Conservation (phyloP, 2,888 invertebrate genomes). For the Drepanosiphum platanoidis region DNA sequence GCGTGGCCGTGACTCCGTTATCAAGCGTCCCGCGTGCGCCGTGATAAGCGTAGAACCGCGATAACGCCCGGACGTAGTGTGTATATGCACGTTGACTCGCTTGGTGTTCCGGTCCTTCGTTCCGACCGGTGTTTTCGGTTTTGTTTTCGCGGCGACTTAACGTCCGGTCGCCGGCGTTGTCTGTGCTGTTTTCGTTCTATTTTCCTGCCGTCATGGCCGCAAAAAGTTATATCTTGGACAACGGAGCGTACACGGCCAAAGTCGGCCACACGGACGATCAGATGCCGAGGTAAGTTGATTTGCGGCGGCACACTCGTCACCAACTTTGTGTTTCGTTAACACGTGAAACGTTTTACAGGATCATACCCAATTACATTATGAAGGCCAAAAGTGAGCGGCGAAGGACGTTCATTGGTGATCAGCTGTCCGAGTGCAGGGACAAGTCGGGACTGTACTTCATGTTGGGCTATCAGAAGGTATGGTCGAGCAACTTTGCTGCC, state of each 20-base stretch:
- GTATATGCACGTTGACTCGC: no score
- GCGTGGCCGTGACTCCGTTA: neutral
- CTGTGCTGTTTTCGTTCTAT: neutral
- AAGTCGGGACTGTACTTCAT: constrained; percentile 94
- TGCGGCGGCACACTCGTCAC: neutral
- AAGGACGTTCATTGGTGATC: constrained; percentile 90
- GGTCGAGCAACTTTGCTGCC: no score
- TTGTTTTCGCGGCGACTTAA: no score
- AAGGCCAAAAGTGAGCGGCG: constrained; percentile 97
- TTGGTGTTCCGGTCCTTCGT: neutral
- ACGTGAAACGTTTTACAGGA: constrained; percentile 67
- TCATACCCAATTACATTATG: constrained; percentile 94
- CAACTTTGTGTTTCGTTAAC: no score
- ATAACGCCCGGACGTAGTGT: neutral
- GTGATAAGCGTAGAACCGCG: neutral
- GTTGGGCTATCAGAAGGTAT: constrained; percentile 86
- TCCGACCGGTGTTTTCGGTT: no score
- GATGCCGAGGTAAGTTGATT: constrained; percentile 73
- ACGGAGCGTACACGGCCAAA: constrained; percentile 89
- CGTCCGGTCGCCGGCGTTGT: neutral
- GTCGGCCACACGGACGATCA: constrained; percentile 79
- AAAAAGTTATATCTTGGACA: constrained; percentile 79
- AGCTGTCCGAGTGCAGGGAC: constrained; percentile 96
- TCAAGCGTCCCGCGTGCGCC: neutral
- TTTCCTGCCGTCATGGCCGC: constrained; percentile 66